Evolutionary conservation across 2,797 vertebrate genomes (phyloP).

Genomic region (Mycteria americana): DNA sequence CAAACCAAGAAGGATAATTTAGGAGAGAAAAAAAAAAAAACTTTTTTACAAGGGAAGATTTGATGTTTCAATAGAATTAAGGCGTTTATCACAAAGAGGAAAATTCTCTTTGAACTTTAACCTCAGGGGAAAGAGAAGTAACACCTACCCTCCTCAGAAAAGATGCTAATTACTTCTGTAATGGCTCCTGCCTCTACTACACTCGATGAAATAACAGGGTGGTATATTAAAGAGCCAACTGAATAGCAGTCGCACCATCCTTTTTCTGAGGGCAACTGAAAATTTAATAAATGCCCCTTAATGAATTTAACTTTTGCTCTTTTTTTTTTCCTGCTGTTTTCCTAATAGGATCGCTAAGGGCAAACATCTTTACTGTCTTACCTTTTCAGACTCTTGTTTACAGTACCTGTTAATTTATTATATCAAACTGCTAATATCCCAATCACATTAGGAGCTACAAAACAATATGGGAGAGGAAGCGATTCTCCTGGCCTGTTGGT

Average conservation of each 20-base stretch:
- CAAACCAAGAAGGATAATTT: background rate
- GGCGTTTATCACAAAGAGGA: background rate
- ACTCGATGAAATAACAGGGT: slow-evolving; percentile 28
- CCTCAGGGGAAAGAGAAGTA: background rate
- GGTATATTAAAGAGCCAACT: background rate
- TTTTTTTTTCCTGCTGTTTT: background rate
- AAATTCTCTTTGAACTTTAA: slow-evolving; percentile 32
- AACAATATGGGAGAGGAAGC: slow-evolving; percentile 65
- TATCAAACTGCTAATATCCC: slow-evolving; percentile 76
- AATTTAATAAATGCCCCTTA: slow-evolving; percentile 25
- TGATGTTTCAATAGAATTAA: slow-evolving; percentile 24
- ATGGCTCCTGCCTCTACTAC: background rate
- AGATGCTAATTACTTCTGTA: background rate
- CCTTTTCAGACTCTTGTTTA: slow-evolving; percentile 77
- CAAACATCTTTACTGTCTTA: background rate
- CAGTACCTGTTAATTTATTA: slow-evolving; percentile 76
- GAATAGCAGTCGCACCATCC: slow-evolving; percentile 5
- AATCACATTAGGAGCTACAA: slow-evolving; percentile 69
- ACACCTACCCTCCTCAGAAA: background rate
- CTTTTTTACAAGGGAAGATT: background rate
- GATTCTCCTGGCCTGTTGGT: slow-evolving; percentile 71
- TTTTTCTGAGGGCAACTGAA: background rate
- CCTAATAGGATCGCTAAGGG: slow-evolving; percentile 69
- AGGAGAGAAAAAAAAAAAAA: background rate
- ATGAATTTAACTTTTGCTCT: slow-evolving; percentile 22